Evolutionary conservation across 2,113 vertebrate species (phyloP), one percentile per base, ranked within the genome.

Genomic region (Actinemys pallida): DNA sequence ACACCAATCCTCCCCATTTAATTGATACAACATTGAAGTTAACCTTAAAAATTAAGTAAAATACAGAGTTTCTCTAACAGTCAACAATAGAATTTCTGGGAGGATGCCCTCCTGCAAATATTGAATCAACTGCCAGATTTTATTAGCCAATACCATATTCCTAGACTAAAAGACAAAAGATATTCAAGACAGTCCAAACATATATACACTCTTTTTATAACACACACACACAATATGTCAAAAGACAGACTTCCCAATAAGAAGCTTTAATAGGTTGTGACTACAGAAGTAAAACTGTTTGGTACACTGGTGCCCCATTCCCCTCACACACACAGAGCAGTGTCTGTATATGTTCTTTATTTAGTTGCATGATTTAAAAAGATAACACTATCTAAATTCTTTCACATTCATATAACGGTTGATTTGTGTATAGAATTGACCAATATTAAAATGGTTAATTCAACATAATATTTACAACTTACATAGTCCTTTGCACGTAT

Each of bases 1-100:
- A 54, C 85, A 88, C 93, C 45, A 81, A 50, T 86, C 96, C 92
- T 95, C 95, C 95, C 96, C 50, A 94, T 24, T 45, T 97, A 95
- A 95, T 96, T 95, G 76, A 53, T 82, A 56, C 86, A 90, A 92
- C 7, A 45, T 56, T 3, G 59, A 86, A 49, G 52, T 92, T 65
- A 76, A 93, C 62, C 62, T 65, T 35, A 65, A 65, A 62, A 65
- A 13, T 35, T 31, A 10, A 59, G 57, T 59, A 27, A 59, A 25
- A 11, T 0, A 3, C n/a, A 80, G 24, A 57, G 25, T 54, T 84
- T 76, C 84, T 87, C 62, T 65, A 65, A 65, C n/a, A 59, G 78
- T 75, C 47, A 65, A 90, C 78, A 82, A 6, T 20, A 78, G 54
- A 86, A 92, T 49, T 75, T 31, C 31, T 52, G 39, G 14, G 20